Evolutionary conservation across 2,113 vertebrate genomes (phyloP).

Genomic region (Helogale parvula): DNA sequence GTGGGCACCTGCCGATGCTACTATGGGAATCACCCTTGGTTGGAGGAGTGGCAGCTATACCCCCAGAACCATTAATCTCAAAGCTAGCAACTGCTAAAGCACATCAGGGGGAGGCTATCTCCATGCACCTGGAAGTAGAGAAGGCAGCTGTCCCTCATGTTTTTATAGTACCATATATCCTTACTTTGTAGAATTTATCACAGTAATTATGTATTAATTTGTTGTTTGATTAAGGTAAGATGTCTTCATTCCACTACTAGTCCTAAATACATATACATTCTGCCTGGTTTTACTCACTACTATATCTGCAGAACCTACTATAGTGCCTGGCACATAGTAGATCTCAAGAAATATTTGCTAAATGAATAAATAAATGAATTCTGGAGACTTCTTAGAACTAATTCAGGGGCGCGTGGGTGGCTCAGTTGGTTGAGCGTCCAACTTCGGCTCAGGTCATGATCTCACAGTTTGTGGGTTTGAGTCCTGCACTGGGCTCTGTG

Average conservation of each 20-base stretch:
- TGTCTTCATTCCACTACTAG: neutral
- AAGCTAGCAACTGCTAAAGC: neutral
- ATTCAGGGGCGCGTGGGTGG: neutral
- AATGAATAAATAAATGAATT: conserved; percentile 11
- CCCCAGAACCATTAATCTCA: neutral
- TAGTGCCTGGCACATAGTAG: neutral
- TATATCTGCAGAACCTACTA: neutral
- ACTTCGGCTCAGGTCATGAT: no score
- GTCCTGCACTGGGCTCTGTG: no score
- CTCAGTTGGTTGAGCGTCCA: no score
- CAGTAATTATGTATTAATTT: neutral
- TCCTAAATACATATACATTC: neutral
- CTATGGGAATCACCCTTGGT: neutral
- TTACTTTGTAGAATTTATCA: neutral
- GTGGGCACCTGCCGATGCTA: conserved; percentile 78
- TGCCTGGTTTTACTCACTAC: neutral
- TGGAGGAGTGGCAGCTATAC: neutral
- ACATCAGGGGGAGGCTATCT: neutral
- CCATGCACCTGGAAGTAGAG: neutral
- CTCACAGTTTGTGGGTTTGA: no score
- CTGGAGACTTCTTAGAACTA: neutral
- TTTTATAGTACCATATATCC: neutral
- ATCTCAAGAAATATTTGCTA: neutral
- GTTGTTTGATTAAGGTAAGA: neutral
- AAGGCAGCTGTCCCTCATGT: neutral